Percentiles rank a stretch among this genome's conserved stretches.
phyloP scores from a whole-genome alignment of 2,797 vertebrate genomes.

The Percopsis omiscomaycus region DNA sequence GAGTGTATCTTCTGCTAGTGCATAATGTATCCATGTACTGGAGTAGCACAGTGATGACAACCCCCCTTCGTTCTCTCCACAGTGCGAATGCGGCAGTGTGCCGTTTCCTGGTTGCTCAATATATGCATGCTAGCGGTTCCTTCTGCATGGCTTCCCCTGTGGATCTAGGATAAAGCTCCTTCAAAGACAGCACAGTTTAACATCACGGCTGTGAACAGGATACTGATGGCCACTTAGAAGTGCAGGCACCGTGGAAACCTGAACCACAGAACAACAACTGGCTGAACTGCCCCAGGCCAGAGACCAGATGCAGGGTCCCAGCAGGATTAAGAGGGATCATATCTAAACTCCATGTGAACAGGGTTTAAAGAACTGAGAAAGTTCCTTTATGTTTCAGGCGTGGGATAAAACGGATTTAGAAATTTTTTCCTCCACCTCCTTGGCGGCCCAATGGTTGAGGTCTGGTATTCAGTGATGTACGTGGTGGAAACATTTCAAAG shows the following conservation, averaged over 20 bases:
- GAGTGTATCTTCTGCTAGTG: conserved; percentile 3
- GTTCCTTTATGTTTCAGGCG: not conserved
- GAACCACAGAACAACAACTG: conserved; percentile 49
- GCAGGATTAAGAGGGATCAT: conserved; percentile 43
- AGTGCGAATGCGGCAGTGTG: conserved; percentile 8
- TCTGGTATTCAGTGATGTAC: too few relatives aligned
- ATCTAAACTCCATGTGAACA: conserved; percentile 39
- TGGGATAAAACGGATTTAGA: not conserved
- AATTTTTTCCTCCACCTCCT: not conserved
- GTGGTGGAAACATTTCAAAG: too few relatives aligned
- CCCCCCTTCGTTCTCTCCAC: conserved; percentile 9
- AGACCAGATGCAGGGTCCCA: conserved; percentile 36
- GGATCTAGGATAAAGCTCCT: conserved; percentile 45
- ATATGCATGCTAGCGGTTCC: conserved; percentile 34
- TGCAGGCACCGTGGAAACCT: conserved; percentile 47
- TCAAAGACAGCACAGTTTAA: conserved; percentile 47
- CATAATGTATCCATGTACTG: conserved; percentile 5
- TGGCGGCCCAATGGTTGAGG: too few relatives aligned
- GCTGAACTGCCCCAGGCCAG: conserved; percentile 49
- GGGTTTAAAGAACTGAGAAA: conserved; percentile 15
- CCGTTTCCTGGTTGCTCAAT: conserved; percentile 26
- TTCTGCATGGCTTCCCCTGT: conserved; percentile 33
- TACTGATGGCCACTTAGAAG: conserved; percentile 52
- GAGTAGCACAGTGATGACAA: conserved; percentile 6
- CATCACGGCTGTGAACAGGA: conserved; percentile 53